Conservation (phyloP, 2,113 vertebrate genomes). For the Garra rufa region DNA sequence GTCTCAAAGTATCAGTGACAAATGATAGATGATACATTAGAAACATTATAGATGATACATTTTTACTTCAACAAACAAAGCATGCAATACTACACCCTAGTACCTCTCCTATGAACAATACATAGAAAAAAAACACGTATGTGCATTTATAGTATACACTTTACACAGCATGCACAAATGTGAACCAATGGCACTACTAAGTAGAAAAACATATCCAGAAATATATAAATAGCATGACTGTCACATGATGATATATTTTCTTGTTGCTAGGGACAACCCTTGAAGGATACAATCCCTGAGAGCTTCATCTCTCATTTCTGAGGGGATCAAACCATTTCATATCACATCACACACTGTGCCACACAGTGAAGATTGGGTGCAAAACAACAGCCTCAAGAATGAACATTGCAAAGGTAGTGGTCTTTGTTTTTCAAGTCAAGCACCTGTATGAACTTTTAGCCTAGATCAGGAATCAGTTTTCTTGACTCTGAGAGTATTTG, state of each 20-base stretch:
- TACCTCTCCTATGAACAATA: neutral
- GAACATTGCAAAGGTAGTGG: neutral
- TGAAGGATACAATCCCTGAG: slow-evolving; percentile 38
- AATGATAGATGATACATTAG: neutral
- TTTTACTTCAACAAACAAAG: neutral
- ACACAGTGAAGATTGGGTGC: neutral
- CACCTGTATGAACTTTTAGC: neutral
- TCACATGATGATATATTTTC: slow-evolving; percentile 46
- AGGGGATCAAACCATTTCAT: slow-evolving; percentile 28
- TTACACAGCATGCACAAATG: neutral
- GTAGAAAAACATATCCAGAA: neutral
- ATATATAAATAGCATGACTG: slow-evolving; percentile 46
- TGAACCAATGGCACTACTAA: neutral
- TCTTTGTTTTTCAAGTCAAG: neutral
- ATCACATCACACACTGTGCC: neutral
- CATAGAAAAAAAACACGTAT: neutral
- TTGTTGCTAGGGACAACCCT: slow-evolving; percentile 61
- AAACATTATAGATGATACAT: neutral
- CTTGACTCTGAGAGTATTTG: too few relatives aligned
- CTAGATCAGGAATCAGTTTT: neutral
- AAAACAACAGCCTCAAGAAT: neutral
- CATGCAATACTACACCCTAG: slow-evolving; percentile 2
- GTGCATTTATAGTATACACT: neutral
- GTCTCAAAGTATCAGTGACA: too few relatives aligned
- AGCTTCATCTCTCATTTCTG: slow-evolving; percentile 30